Base-by-base conservation (phyloP, 2,888 invertebrate species). In the Keiferia lycopersicella region DNA sequence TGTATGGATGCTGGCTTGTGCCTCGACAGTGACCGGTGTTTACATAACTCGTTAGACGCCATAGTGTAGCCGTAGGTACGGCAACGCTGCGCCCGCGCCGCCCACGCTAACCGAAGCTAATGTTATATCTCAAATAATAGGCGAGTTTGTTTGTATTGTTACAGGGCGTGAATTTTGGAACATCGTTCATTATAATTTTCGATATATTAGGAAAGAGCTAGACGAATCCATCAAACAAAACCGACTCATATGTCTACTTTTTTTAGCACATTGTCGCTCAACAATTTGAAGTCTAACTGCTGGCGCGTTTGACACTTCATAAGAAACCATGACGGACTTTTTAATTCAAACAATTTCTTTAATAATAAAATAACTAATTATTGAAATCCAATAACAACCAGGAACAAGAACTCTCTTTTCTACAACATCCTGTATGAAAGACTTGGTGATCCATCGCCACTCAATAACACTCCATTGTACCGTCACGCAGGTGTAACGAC, bases 31-130 rank as follows among this genome's bases (percentile, higher is more conserved):
- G 76, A 71, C 67, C 22, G 34, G 60, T 64, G 89, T 89, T 89
- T 87, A 87, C 87, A 85, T 83, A 88, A 85, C 87, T 87, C 79
- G 89, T 90, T 89, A 90, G 86, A 79, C 75, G 79, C 77, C 76
- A 73, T 73, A 75, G 76, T 76, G 34, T 34, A 8, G 34, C 4
- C 8, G 10, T 34, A 34, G 34, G 34, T 34, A 34, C 4, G 75
- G 73, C 74, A 34, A 22, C 26, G 7, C 76, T 76, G 73, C 74
- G 73, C 75, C 76, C 79, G 74, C 72, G 67, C 74, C 79, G 86
- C 88, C 88, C 81, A 87, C 88, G 79, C 80, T 65, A 61, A 63
- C 69, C 70, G 63, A 66, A 68, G n/a, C 73, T 76, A 80, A 81
- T 82, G 82, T 80, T 79, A 78, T 80, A 80, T 77, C 80, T 73